A percentile compares a stretch with the other conserved stretches of the same genome.
These are phyloP conservation scores for Karalla daura DNA, from an alignment of 2,797 vertebrate species.

Conservation along the genomic window DNA sequence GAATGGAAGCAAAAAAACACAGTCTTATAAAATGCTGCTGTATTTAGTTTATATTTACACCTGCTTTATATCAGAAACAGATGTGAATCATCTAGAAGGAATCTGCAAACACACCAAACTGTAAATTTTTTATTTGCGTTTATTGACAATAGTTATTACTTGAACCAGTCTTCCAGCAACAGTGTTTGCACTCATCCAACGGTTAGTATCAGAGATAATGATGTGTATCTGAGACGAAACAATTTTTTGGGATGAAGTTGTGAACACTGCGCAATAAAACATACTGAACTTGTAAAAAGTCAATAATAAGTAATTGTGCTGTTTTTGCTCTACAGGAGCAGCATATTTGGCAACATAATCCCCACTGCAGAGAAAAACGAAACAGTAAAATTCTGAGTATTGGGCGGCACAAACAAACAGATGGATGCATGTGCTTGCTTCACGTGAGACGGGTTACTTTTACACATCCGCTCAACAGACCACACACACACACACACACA, in stretches of 20 bases:
- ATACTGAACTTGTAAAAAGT: slow-evolving; percentile 16
- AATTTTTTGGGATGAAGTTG: not conserved
- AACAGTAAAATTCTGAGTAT: slow-evolving; percentile 10
- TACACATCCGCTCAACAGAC: slow-evolving; percentile 58
- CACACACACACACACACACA: slow-evolving; percentile 64
- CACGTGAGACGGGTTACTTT: slow-evolving; percentile 61
- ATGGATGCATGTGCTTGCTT: slow-evolving; percentile 36
- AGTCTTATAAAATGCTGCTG: not conserved
- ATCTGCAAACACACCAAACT: slow-evolving; percentile 7
- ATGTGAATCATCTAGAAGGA: not conserved
- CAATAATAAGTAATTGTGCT: not conserved
- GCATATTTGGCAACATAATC: not conserved
- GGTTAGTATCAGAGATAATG: slow-evolving; percentile 8
- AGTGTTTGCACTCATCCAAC: not conserved
- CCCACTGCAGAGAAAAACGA: slow-evolving; percentile 4
- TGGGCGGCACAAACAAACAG: slow-evolving; percentile 39
- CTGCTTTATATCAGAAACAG: slow-evolving; percentile 14
- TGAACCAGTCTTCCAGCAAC: slow-evolving; percentile 1
- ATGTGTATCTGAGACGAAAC: not conserved
- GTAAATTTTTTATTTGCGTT: slow-evolving; percentile 1
- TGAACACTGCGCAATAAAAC: not conserved
- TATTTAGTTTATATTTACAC: not conserved
- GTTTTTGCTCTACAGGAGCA: not conserved
- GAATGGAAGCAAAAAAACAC: not conserved
- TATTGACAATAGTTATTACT: not conserved